These are phyloP conservation scores for Wasmannia auropunctata DNA, from an alignment of 1,140 invertebrate species.

Conservation along the genomic window DNA sequence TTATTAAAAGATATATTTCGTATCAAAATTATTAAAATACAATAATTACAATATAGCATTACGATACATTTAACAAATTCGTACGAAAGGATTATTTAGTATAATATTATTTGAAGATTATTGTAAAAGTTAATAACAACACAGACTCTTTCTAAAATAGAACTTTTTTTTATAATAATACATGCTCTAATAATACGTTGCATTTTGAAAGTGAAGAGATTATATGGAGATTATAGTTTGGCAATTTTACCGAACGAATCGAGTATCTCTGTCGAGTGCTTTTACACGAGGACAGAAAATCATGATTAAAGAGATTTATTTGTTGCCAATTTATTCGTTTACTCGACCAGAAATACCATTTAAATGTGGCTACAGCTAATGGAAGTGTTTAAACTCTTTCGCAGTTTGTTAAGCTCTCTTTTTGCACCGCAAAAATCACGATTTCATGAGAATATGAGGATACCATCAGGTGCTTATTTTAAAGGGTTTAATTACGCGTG, in stretches of 20 bases:
- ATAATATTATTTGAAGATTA: not conserved
- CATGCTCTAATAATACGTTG: not conserved
- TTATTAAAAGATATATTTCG: not conserved
- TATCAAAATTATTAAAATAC: not conserved
- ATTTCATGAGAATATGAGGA: constrained; percentile 5
- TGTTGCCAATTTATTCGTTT: constrained; percentile 35
- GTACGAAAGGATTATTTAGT: not conserved
- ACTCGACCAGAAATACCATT: constrained; percentile 24
- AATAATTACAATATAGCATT: not conserved
- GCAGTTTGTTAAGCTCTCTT: constrained; percentile 30
- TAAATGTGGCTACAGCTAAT: constrained; percentile 35
- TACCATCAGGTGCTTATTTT: not conserved
- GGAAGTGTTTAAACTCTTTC: constrained; percentile 31
- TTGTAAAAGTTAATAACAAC: not conserved
- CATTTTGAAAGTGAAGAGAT: not conserved
- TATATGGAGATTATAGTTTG: constrained; percentile 8
- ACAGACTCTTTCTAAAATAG: not conserved
- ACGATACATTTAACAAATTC: not conserved
- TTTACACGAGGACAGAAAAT: constrained; percentile 1
- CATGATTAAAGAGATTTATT: constrained; percentile 35
- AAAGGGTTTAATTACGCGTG: constrained; percentile 31
- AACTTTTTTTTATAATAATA: constrained; percentile 8
- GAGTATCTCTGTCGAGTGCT: constrained; percentile 8
- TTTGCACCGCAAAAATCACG: constrained; percentile 10
- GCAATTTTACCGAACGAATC: constrained; percentile 21